Base-by-base conservation (phyloP, 2,797 vertebrate species). In the Alca torda region DNA sequence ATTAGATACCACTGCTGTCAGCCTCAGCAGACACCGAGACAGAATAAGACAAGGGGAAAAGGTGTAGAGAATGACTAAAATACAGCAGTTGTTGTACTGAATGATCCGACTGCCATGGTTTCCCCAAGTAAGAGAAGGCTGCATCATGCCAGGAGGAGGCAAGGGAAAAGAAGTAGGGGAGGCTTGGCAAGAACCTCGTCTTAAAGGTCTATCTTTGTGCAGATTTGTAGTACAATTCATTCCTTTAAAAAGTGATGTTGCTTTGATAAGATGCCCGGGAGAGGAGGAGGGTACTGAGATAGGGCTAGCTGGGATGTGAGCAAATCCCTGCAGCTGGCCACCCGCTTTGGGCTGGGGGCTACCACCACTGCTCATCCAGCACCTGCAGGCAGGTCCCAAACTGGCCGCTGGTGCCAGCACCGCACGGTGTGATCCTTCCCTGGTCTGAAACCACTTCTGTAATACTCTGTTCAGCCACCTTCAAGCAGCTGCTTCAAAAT, bases 401-500 rank as follows among this genome's bases (percentile, higher is more conserved):
- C 0, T 35, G 28, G 39, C 39, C 33, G 10, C 35, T 46, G 64
- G 39, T 28, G 68, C 57, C 70, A 78, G 74, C 48, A 37, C 9
- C 3, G 3, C 23, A 13, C 0, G 3, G 16, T 5, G 20, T 10
- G 53, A 81, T 26, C 73, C 65, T 81, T 2, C 1, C 28, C 19
- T n/a, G 25, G 16, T 60, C 63, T 69, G 65, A 68, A 90, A 23
- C 17, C 21, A 31, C 79, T 83, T 75, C 69, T 84, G 16, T 61
- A 75, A 54, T 25, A 70, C 3, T 75, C 79, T 39, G 7, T 45
- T 89, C 51, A 50, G 74, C 63, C 23, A 2, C 31, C 25, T 57
- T 84, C 54, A 50, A 88, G 59, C 46, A 87, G 46, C 67, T 81
- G 37, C 76, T 87, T 78, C 57, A 56, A 87, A 87, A 80, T 28